These are phyloP conservation scores for Drosophila silvestris DNA, from an alignment of 2,888 invertebrate genomes.

Conservation along the genomic window DNA sequence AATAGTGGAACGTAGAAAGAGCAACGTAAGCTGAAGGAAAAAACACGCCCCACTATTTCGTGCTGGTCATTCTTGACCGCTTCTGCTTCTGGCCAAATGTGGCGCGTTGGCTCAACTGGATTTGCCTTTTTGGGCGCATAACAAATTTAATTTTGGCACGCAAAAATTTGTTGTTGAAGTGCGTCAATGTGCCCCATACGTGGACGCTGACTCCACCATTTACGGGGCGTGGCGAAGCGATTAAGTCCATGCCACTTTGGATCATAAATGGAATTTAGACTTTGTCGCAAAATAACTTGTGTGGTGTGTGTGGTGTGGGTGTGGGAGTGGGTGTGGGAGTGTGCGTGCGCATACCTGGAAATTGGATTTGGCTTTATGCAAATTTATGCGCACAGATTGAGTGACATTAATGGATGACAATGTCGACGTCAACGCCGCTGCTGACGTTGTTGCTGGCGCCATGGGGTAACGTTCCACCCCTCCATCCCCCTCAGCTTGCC, in stretches of 20 bases:
- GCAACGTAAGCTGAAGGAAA: not conserved
- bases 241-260: conserved; percentile 43
- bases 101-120: conserved; percentile 10
- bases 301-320: not conserved
- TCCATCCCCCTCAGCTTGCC: not conserved
- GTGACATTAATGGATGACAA: conserved; percentile 79
- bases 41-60: conserved; percentile 17
- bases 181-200: conserved; percentile 28
- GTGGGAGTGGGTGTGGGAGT: conserved; percentile 14
- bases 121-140: conserved; percentile 34
- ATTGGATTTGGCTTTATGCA: conserved; percentile 79
- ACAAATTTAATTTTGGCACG: conserved; percentile 75
- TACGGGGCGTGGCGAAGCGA: conserved; percentile 44
- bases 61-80: conserved; percentile 17
- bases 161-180: conserved; percentile 51
- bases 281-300: conserved; percentile 5
- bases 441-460: conserved; percentile 12
- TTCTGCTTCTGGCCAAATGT: conserved; percentile 35
- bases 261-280: conserved; percentile 42
- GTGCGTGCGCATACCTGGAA: conserved; percentile 46
- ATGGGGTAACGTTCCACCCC: not conserved
- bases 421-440: conserved; percentile 48
- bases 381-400: conserved; percentile 79
- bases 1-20: not conserved
- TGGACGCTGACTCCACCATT: conserved; percentile 2